phyloP scores from a whole-genome alignment of 2,113 vertebrate species.

The Jacana jacana region DNA sequence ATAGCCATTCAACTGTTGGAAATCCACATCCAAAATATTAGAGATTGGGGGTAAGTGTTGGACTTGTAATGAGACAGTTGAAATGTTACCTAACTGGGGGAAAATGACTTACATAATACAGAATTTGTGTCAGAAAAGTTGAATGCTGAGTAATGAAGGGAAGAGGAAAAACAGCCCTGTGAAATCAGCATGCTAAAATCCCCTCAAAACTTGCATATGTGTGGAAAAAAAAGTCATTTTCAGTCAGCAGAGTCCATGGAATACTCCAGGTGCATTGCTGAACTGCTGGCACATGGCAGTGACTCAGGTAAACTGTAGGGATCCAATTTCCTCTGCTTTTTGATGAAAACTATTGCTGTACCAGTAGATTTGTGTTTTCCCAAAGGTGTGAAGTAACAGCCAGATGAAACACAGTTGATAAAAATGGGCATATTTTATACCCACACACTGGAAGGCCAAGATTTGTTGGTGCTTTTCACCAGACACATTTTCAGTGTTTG shows the following conservation, averaged over 20 bases:
- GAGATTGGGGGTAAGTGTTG: not conserved
- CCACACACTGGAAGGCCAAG: not conserved
- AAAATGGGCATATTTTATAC: not conserved
- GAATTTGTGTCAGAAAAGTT: not conserved
- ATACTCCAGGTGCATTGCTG: not conserved
- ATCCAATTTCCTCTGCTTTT: not conserved
- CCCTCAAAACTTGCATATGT: not conserved
- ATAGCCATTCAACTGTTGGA: not conserved
- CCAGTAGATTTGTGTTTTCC: not conserved
- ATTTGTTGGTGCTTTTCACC: not conserved
- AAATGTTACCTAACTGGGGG: not conserved
- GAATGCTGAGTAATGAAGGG: not conserved
- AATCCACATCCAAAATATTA: not conserved
- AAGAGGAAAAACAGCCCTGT: not conserved
- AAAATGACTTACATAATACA: not conserved
- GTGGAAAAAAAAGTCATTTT: not conserved
- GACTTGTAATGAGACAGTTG: not conserved
- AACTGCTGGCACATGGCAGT: not conserved
- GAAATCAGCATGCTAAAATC: not conserved
- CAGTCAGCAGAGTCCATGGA: not conserved
- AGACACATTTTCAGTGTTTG: not conserved
- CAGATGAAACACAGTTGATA: not conserved
- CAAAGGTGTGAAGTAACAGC: not conserved
- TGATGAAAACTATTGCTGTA: not conserved
- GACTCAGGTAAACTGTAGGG: not conserved